Conservation (phyloP, 2,888 invertebrate species). For the Sipha maydis region DNA sequence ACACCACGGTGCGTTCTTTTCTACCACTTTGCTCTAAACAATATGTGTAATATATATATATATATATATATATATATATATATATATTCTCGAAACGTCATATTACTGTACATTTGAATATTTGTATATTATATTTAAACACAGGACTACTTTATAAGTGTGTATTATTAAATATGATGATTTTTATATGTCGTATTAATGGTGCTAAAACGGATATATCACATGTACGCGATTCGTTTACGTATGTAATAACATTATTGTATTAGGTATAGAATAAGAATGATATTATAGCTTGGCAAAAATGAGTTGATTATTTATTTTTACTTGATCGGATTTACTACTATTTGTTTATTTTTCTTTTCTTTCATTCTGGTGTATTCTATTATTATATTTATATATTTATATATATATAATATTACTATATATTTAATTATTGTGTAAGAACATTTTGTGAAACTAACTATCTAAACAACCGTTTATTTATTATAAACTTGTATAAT, state of each 20-base stretch:
- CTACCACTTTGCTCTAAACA: conserved; percentile 3
- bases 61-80: too few relatives aligned
- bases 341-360: background rate
- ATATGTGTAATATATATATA: background rate
- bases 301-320: conserved; percentile 12
- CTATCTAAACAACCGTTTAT: background rate
- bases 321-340: conserved; percentile 19
- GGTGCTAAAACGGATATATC: conserved; percentile 53
- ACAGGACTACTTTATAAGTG: background rate
- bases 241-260: background rate
- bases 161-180: background rate
- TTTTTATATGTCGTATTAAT: conserved; percentile 32
- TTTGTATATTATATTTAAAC: conserved; percentile 7
- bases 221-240: background rate
- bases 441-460: background rate
- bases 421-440: too few relatives aligned
- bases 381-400: background rate
- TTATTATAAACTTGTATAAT: background rate
- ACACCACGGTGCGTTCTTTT: background rate
- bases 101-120: background rate
- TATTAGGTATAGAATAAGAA: background rate
- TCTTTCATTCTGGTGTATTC: background rate
- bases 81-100: background rate
- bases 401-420: background rate
- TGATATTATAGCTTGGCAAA: background rate